These are phyloP conservation scores for Tholera decimalis DNA, from an alignment of 2,888 invertebrate genomes.

Conservation along the genomic window DNA sequence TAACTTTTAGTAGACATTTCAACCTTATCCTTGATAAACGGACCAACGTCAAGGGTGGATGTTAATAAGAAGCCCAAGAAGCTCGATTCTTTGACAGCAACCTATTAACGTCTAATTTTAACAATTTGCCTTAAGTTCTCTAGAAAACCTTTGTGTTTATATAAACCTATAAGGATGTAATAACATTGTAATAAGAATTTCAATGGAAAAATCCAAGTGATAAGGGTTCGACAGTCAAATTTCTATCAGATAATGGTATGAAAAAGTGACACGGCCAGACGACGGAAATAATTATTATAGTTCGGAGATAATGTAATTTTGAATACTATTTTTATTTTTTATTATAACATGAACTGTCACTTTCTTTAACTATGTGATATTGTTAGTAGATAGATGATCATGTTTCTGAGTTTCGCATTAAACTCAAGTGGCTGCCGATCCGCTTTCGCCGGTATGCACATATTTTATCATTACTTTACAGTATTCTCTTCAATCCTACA, in stretches of 20 bases:
- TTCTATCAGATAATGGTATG: slow-evolving; percentile 67
- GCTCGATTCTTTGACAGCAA: background rate
- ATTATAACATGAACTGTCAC: background rate
- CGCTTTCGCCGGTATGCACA: no score
- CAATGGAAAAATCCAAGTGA: slow-evolving; percentile 70
- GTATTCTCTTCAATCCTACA: no score
- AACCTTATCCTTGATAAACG: no score
- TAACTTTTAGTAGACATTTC: no score
- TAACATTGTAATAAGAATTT: slow-evolving; percentile 67
- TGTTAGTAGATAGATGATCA: no score
- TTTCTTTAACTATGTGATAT: no score
- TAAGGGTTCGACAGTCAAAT: slow-evolving; percentile 79
- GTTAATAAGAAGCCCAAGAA: no score
- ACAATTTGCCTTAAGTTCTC: slow-evolving; percentile 26
- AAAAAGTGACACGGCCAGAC: slow-evolving; percentile 70
- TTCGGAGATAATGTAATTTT: slow-evolving; percentile 46
- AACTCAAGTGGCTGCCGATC: no score
- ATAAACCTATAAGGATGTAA: slow-evolving; percentile 47
- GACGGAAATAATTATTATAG: slow-evolving; percentile 55
- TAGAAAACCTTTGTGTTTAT: slow-evolving; percentile 46
- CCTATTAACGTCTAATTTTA: slow-evolving; percentile 14
- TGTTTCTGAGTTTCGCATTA: no score
- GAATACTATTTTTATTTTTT: slow-evolving; percentile 10
- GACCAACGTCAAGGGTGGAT: no score
- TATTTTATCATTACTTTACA: no score